Evolutionary conservation across 2,113 vertebrate species (phyloP), one percentile per base, ranked within the genome.

Genomic region (Typhlomys cinereus): DNA sequence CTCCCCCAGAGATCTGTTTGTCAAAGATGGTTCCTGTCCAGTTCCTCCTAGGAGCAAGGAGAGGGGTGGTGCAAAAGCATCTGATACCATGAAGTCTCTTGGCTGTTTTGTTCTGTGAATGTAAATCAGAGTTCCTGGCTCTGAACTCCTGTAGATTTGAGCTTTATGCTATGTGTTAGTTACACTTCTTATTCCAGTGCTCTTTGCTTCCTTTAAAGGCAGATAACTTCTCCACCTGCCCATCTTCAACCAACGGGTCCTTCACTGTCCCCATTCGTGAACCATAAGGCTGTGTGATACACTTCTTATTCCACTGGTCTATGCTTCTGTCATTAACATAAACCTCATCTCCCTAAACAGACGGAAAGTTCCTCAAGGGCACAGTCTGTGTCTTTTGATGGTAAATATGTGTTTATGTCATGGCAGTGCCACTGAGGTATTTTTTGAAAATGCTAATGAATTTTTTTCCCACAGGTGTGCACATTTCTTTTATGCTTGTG

Each of bases 1-100:
- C 59, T 94, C 25, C 92, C 82, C 69, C 76, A 71, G 95, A 95
- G 92, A 94, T 29, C 71, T 44, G 78, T 90, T 94, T 94, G 78
- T 93, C 93, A 95, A 93, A 96, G 94, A 81, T 79, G 85, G 67
- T 93, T 96, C 93, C 88, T 88, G 90, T 94, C 92, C 88, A 90
- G 39, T 78, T 88, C 31, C 39, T 94, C 73, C 41, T 48, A 90
- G 82, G 78, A 90, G 57, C 57, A 83, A 64, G 31, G 85, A 67
- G 12, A 46, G 50, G 57, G 31, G 39, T 31, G 15, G 12, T 67
- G 13, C 75, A 73, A 93, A 62, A 82, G 81, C 39, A 85, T 5
- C 2, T 23, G 62, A 66, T 52, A 67, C 59, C 54, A 27, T 76
- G 70, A 73, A 34, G 66, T 41, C 21, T 8, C 67, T 90, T 29